Conservation (phyloP, 2,797 vertebrate genomes). For the Philypnodon macrostomus region DNA sequence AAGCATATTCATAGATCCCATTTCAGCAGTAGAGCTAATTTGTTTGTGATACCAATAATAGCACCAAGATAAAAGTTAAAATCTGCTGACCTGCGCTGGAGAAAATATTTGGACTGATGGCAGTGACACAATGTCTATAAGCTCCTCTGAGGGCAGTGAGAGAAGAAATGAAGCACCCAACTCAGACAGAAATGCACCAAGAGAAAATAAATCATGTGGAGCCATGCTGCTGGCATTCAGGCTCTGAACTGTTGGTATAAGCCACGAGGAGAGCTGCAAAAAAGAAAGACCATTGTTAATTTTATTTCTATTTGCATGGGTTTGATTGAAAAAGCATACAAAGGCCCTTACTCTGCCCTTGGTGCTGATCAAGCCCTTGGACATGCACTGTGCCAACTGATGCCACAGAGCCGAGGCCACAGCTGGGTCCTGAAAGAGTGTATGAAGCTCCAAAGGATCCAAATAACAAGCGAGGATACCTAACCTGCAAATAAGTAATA, state of each 20-base stretch:
- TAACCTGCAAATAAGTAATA: slow-evolving; percentile 69
- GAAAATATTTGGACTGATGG: slow-evolving; percentile 71
- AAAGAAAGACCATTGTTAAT: slow-evolving; percentile 6
- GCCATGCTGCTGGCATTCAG: slow-evolving; percentile 73
- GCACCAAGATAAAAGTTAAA: slow-evolving; percentile 4
- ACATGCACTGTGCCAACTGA: slow-evolving; percentile 81
- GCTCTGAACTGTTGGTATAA: slow-evolving; percentile 72
- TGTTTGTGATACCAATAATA: neutral
- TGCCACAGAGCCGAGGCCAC: slow-evolving; percentile 75
- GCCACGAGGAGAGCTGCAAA: slow-evolving; percentile 81
- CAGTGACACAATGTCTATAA: slow-evolving; percentile 77
- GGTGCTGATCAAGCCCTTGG: slow-evolving; percentile 77
- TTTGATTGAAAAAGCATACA: neutral
- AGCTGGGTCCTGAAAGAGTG: slow-evolving; percentile 70
- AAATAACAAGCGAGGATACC: slow-evolving; percentile 84
- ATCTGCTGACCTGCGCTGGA: slow-evolving; percentile 78
- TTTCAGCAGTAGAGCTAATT: neutral
- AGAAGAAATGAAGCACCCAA: slow-evolving; percentile 81
- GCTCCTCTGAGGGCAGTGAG: slow-evolving; percentile 73
- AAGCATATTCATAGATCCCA: neutral
- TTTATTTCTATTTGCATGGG: neutral
- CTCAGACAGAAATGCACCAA: slow-evolving; percentile 80
- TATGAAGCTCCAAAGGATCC: slow-evolving; percentile 79
- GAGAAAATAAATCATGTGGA: slow-evolving; percentile 65
- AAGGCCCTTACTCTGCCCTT: slow-evolving; percentile 76